A percentile compares a stretch with the other conserved stretches of the same genome.
Conservation (phyloP, 2,113 vertebrate species). For the Paralichthys olivaceus region DNA sequence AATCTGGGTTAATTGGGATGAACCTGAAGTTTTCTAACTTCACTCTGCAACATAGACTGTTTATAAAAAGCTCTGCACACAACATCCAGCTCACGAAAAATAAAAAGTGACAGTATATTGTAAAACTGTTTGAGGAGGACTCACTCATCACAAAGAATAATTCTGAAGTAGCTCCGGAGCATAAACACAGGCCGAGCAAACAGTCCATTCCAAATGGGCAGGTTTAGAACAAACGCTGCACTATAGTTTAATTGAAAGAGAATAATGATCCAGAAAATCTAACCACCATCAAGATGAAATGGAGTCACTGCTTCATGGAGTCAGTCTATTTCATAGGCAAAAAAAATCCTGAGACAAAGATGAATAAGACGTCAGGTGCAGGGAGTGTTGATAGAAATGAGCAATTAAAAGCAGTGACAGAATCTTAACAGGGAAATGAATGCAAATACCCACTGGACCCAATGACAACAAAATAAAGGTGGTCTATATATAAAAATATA, state of each 20-base stretch:
- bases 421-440: conserved; percentile 23
- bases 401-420: conserved; percentile 25
- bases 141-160: too few relatives aligned
- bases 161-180: too few relatives aligned
- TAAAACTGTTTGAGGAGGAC: too few relatives aligned
- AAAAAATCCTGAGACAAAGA: conserved; percentile 17
- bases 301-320: neutral
- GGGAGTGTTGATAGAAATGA: conserved; percentile 4
- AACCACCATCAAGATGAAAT: neutral
- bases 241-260: neutral
- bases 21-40: too few relatives aligned
- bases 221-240: neutral
- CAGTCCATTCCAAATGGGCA: too few relatives aligned
- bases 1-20: too few relatives aligned
- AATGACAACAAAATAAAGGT: conserved; percentile 8
- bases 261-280: neutral
- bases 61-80: too few relatives aligned
- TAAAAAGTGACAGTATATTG: too few relatives aligned
- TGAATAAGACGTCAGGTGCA: neutral
- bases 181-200: too few relatives aligned
- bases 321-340: neutral
- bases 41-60: too few relatives aligned
- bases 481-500: conserved; percentile 49
- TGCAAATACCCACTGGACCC: conserved; percentile 28
- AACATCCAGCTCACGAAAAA: too few relatives aligned